Base-by-base conservation (phyloP, 2,113 vertebrate genomes). In the Bos javanicus region DNA sequence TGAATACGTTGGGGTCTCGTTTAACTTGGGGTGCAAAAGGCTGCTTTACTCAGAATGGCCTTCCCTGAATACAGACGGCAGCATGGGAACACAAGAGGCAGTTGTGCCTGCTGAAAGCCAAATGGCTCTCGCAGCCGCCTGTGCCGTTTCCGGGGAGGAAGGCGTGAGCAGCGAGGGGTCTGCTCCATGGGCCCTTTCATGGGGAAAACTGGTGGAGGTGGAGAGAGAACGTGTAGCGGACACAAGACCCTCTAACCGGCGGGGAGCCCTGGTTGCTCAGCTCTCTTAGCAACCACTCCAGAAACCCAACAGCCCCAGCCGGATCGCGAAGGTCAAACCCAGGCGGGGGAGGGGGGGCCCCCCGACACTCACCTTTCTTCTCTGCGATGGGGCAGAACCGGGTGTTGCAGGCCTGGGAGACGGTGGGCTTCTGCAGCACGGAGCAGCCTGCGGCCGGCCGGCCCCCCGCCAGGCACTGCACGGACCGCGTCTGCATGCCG, bases 351-450 rank as follows among this genome's bases (percentile, higher is more conserved):
- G 0, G 2, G 17, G 39, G n/a, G 33, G 39, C 4, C 4, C 11
- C 36, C 90, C 0, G 21, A 17, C 1, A 59, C 87, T 93, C 98
- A 99, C 99, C 99, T 99, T 98, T 99, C 96, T 99, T 99, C 93
- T 99, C 98, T 30, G 98, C 93, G 12, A 98, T 96, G 12, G 99
- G 98, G 96, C 99, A 99, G 98, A 99, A 99, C 95, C 98, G 98
- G 12, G 99, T 99, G 96, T 99, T 99, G 97, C 99, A 99, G 94
- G 99, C 99, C 97, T 98, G 98, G 46, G 99, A 99, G 94, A 98
- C 78, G 4, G 96, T 26, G 0, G 99, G 99, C 97, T 99, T 99
- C 80, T 99, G 98, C 85, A 98, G 98, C 4, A 90, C 25, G 48
- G 97, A 80, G 92, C 99, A 99, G 39, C 98, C 98, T 0, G 98